Evolutionary conservation across 2,797 vertebrate genomes (phyloP).

Genomic region (Oreochromis mossambicus): DNA sequence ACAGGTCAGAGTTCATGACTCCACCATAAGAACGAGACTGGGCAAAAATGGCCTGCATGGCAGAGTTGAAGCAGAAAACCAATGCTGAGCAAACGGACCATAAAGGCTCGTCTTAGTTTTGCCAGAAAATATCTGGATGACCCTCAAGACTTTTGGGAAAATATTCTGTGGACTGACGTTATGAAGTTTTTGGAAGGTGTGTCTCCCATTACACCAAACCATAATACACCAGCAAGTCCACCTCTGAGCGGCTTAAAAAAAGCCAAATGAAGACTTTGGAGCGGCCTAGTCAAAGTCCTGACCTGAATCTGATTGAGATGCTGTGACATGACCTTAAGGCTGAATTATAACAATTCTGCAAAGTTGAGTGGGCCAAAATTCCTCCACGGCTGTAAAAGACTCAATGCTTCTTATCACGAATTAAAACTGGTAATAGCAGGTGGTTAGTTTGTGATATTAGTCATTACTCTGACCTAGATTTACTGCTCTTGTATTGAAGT

Average conservation of each 20-base stretch:
- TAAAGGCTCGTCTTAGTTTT: too few species aligned
- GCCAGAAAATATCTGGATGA: neutral
- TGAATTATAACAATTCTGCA: neutral
- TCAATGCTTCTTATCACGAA: neutral
- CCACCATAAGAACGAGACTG: fast-evolving
- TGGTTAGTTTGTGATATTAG: neutral
- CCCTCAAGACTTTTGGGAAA: neutral
- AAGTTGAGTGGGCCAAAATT: neutral
- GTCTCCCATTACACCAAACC: neutral
- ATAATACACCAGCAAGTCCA: neutral
- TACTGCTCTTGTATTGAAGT: neutral
- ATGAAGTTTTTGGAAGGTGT: neutral
- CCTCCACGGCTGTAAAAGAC: neutral
- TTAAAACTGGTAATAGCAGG: neutral
- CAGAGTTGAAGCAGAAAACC: neutral
- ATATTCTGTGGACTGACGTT: neutral
- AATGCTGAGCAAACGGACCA: neutral
- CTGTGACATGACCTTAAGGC: neutral
- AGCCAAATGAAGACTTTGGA: too few species aligned
- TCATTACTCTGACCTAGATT: neutral
- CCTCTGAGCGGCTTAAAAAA: neutral
- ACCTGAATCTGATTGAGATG: neutral
- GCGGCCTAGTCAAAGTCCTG: neutral
- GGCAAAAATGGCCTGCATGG: neutral
- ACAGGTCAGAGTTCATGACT: neutral